Conservation (phyloP, 2,113 vertebrate species). For the Pygathrix nemaeus region DNA sequence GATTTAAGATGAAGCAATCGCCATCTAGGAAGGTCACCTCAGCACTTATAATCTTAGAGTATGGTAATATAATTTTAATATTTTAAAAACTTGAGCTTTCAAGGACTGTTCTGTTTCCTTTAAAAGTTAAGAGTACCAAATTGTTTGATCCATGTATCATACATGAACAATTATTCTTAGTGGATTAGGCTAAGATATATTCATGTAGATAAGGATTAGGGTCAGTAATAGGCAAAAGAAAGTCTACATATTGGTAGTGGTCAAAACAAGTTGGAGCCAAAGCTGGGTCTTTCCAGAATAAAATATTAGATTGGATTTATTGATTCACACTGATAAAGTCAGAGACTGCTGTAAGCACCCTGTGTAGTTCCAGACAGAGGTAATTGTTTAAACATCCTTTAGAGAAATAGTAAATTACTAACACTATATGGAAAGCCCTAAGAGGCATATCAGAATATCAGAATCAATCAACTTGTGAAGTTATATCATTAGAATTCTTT, state of each 20-base stretch:
- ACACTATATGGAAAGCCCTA: not conserved
- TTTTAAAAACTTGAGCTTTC: not conserved
- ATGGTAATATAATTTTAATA: not conserved
- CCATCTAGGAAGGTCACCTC: not conserved
- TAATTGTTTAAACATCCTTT: not conserved
- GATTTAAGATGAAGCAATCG: not conserved
- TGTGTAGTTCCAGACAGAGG: not conserved
- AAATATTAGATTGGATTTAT: not conserved
- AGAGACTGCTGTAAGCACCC: not conserved
- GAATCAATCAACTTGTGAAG: not conserved
- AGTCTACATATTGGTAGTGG: not conserved
- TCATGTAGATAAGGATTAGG: not conserved
- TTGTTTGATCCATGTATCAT: not conserved
- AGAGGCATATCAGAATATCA: not conserved
- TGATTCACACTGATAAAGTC: not conserved
- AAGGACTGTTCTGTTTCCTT: not conserved
- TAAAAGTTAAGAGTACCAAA: not conserved
- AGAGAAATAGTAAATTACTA: not conserved
- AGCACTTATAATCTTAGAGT: not conserved
- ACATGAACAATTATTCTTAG: not conserved
- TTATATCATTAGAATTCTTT: not conserved
- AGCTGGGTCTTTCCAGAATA: not conserved
- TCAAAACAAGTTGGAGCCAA: not conserved
- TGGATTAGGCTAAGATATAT: not conserved
- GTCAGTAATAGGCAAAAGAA: not conserved